Conservation (phyloP, 2,113 vertebrate genomes). For the Parotia lawesii region DNA sequence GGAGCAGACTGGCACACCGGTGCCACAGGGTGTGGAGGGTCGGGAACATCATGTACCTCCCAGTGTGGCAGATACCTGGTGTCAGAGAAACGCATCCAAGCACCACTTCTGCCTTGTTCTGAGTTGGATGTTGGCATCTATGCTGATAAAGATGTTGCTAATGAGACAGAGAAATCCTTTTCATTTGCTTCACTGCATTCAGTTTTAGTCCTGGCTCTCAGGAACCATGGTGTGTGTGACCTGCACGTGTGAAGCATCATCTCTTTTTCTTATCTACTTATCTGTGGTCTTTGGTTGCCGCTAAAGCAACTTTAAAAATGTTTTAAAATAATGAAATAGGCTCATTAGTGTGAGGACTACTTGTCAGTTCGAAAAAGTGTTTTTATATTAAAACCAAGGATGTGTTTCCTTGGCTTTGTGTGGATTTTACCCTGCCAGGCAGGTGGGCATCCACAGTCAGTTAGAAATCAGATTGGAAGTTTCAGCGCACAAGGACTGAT, state of each 20-base stretch:
- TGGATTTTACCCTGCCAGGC: neutral
- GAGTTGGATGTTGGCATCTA: neutral
- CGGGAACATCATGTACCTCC: rapidly evolving
- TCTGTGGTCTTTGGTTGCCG: neutral
- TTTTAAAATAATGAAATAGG: neutral
- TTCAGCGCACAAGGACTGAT: neutral
- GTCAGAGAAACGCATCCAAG: neutral
- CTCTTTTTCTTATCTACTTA: neutral
- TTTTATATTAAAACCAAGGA: neutral
- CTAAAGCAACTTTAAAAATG: neutral
- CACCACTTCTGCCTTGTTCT: neutral
- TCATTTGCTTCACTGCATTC: neutral
- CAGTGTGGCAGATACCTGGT: neutral
- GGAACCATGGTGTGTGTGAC: neutral
- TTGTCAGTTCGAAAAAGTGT: neutral
- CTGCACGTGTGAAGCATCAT: neutral
- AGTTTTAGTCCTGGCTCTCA: neutral
- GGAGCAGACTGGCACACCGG: neutral
- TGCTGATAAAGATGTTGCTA: neutral
- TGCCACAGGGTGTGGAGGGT: rapidly evolving
- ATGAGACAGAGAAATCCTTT: neutral
- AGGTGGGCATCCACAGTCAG: neutral
- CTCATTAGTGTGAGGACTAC: neutral
- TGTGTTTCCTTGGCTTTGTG: neutral
- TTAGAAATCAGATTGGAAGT: neutral